Percentiles rank a stretch among this genome's conserved stretches.
Conservation (phyloP, 2,797 vertebrate genomes). For the Sternotherus odoratus region DNA sequence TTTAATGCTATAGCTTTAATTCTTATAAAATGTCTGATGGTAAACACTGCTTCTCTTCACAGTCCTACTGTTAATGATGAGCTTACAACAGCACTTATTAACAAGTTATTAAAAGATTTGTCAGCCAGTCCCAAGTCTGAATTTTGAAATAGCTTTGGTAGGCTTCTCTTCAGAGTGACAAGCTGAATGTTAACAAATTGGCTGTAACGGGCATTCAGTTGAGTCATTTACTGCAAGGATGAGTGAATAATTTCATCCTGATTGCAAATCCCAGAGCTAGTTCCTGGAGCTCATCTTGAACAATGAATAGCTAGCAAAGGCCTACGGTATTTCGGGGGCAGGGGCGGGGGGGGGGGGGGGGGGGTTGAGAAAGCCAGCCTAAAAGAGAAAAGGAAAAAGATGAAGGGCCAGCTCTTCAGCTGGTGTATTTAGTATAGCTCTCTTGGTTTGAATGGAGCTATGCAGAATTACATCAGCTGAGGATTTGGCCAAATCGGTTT, state of each 20-base stretch:
- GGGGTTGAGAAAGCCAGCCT: neutral
- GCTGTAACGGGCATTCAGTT: neutral
- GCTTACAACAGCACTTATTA: neutral
- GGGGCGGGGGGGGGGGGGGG: no score
- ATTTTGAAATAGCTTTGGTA: neutral
- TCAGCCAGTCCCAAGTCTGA: neutral
- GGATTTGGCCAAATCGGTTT: neutral
- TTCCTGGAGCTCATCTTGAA: neutral
- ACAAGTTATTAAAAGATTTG: slow-evolving; percentile 15
- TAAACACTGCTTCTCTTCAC: slow-evolving; percentile 33
- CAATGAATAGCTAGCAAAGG: neutral
- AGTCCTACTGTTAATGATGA: slow-evolving; percentile 26
- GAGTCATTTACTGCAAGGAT: no score
- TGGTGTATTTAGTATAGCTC: neutral
- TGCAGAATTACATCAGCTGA: neutral
- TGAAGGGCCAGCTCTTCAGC: neutral
- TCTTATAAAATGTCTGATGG: slow-evolving; percentile 3
- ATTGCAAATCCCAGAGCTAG: accelerated
- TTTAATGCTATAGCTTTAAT: neutral
- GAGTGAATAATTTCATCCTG: neutral
- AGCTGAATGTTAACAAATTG: neutral
- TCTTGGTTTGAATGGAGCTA: neutral
- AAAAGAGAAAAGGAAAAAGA: neutral
- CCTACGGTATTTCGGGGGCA: neutral
- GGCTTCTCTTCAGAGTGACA: neutral